phyloP scores from a whole-genome alignment of 2,797 vertebrate species.

The Argya squamiceps region DNA sequence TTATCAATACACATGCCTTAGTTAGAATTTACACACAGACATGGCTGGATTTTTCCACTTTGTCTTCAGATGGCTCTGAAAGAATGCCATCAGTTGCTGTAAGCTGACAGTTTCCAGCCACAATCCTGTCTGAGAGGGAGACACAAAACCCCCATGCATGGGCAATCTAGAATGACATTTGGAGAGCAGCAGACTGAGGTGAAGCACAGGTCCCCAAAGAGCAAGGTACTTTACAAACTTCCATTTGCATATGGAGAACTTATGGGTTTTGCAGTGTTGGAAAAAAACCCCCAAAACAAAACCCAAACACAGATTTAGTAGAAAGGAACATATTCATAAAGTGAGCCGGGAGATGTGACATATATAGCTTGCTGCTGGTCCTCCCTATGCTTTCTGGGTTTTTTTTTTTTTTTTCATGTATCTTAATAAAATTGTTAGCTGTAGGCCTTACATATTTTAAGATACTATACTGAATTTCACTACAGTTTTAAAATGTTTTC shows the following conservation, averaged over 20 bases:
- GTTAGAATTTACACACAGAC: not conserved
- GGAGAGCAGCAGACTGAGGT: not conserved
- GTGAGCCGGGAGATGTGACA: not conserved
- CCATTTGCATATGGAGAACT: not conserved
- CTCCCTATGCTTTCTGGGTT: accelerated
- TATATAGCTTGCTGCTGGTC: not conserved
- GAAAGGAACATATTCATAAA: not conserved
- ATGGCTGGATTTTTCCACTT: not conserved
- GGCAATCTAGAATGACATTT: not conserved
- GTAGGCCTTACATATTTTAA: not conserved
- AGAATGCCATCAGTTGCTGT: not conserved
- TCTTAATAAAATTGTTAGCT: not conserved
- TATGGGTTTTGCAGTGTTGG: accelerated
- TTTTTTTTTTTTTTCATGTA: not conserved
- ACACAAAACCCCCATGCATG: not conserved
- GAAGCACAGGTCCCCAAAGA: not conserved
- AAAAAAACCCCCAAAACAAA: not conserved
- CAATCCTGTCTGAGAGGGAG: not conserved
- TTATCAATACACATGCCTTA: constrained; percentile 37
- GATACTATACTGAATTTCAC: not conserved
- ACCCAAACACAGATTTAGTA: not conserved
- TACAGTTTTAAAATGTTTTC: not conserved
- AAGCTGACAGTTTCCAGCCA: not conserved
- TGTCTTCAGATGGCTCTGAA: not conserved
- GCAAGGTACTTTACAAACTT: not conserved